phyloP scores from a whole-genome alignment of 2,113 vertebrate species.

The Taurulus bubalis region DNA sequence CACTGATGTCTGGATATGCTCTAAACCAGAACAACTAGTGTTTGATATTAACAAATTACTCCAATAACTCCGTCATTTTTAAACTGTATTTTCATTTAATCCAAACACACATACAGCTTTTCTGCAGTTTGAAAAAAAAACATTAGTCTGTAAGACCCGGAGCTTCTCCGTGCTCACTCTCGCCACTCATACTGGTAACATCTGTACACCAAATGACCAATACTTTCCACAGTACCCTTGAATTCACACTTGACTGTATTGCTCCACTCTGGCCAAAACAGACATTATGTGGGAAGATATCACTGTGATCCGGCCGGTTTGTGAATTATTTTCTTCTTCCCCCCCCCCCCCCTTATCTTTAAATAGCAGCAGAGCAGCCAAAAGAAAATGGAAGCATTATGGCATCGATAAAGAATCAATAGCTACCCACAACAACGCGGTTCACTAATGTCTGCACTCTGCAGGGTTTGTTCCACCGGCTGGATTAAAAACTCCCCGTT shows the following conservation, averaged over 20 bases:
- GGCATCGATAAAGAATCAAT: constrained; percentile 25
- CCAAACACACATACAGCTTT: neutral
- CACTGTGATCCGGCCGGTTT: neutral
- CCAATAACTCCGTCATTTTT: neutral
- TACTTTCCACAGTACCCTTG: neutral
- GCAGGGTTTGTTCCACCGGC: constrained; percentile 14
- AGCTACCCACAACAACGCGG: constrained; percentile 16
- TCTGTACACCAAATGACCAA: neutral
- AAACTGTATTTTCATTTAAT: neutral
- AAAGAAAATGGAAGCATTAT: constrained; percentile 30
- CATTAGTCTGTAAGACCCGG: neutral
- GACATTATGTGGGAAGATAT: constrained; percentile 6
- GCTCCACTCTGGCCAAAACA: constrained; percentile 12
- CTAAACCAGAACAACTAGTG: neutral
- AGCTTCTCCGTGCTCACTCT: neutral
- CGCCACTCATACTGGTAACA: neutral
- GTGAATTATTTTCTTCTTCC: neutral
- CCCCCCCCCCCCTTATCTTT: neutral
- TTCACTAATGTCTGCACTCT: constrained; percentile 5
- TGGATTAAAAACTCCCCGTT: neutral
- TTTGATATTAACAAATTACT: neutral
- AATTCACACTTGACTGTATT: neutral
- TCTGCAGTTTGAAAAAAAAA: neutral
- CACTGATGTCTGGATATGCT: too few relatives aligned
- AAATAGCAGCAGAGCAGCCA: constrained; percentile 18